Evolutionary conservation across 2,888 invertebrate species (phyloP).

Genomic region (Megaustenia siamemsis): DNA sequence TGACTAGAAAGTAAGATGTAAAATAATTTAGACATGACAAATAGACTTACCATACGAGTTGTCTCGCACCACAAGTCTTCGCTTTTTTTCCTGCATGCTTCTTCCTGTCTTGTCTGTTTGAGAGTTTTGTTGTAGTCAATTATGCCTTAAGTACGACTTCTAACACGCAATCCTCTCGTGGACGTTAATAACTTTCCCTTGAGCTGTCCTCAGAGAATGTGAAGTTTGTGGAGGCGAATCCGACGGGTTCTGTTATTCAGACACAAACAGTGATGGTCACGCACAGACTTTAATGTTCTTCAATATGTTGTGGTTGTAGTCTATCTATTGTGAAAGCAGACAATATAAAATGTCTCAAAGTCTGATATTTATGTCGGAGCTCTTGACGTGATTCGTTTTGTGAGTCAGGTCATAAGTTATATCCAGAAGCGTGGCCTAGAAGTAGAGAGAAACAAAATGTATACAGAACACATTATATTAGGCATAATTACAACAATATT

Average conservation of each 20-base stretch:
- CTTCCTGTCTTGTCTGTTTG: background rate
- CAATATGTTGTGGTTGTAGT: background rate
- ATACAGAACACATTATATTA: background rate
- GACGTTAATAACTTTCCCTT: no score
- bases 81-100: constrained; percentile 36
- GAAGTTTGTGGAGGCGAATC: no score
- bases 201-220: no score
- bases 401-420: background rate
- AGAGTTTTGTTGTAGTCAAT: background rate
- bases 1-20: no score
- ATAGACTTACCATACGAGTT: constrained; percentile 43
- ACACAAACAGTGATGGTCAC: background rate
- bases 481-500: background rate
- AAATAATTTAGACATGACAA: no score
- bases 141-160: background rate
- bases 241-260: no score
- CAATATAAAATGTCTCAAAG: background rate
- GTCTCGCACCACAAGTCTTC: constrained; percentile 35
- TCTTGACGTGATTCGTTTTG: background rate
- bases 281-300: background rate
- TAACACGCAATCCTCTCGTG: no score
- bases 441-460: background rate
- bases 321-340: background rate
- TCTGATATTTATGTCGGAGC: background rate
- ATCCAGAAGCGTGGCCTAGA: background rate